Percentiles rank a stretch among this genome's conserved stretches.
Evolutionary conservation across 2,888 invertebrate genomes (phyloP).

Genomic region (Pherbina coryleti): DNA sequence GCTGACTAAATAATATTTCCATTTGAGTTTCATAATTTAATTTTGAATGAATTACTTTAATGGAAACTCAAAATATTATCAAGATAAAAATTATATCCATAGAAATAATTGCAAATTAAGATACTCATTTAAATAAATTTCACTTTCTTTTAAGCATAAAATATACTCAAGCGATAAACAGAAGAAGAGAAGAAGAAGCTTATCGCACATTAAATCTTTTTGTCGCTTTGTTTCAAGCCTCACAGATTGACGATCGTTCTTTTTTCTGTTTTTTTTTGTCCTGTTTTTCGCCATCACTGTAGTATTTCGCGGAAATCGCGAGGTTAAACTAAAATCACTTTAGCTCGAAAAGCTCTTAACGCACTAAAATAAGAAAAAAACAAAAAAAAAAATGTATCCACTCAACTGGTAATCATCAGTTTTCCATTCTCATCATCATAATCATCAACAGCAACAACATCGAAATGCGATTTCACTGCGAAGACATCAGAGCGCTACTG

Average conservation of each 20-base stretch:
- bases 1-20: no score
- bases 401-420: conserved; percentile 10
- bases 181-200: no score
- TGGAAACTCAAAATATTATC: neutral
- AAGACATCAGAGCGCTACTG: neutral
- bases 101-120: neutral
- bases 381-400: neutral
- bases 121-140: neutral
- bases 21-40: no score
- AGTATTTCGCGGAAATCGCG: conserved; percentile 14
- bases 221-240: no score
- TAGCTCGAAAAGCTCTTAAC: conserved; percentile 15
- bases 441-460: neutral
- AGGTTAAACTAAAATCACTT: conserved; percentile 30
- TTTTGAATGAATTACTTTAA: neutral
- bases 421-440: conserved; percentile 21
- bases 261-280: neutral
- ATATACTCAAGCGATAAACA: no score
- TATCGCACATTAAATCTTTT: no score
- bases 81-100: neutral
- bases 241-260: neutral
- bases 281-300: neutral
- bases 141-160: no score
- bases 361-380: neutral
- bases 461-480: neutral